These are phyloP conservation scores for Napeogenes inachia DNA, from an alignment of 2,888 invertebrate species.

Conservation along the genomic window DNA sequence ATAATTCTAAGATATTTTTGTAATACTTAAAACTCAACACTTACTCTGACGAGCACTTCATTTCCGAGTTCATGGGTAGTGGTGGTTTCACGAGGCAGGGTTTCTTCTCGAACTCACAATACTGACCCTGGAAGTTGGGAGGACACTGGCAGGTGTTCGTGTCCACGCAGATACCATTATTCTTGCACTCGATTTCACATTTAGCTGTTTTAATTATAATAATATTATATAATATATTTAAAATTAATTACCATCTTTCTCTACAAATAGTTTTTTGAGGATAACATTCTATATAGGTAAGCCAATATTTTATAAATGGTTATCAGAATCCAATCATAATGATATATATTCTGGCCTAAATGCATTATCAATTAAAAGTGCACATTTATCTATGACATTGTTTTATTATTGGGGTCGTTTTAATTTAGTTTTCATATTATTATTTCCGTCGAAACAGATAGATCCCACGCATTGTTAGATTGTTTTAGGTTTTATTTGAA, in stretches of 20 bases:
- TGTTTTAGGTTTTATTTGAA: slow-evolving; percentile 20
- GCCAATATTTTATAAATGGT: too few species aligned
- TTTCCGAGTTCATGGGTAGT: slow-evolving; percentile 80
- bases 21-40: slow-evolving; percentile 36
- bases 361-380: slow-evolving; percentile 12
- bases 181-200: slow-evolving; percentile 86
- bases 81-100: slow-evolving; percentile 83
- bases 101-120: slow-evolving; percentile 85
- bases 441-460: slow-evolving; percentile 26
- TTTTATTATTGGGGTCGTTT: slow-evolving; percentile 23
- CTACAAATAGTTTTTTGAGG: too few species aligned
- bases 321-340: too few species aligned
- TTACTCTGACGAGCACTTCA: slow-evolving; percentile 81
- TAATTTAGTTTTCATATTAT: slow-evolving; percentile 18
- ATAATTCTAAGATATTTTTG: neutral
- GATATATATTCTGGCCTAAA: neutral
- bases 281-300: too few species aligned
- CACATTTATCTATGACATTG: slow-evolving; percentile 12
- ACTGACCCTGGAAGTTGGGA: slow-evolving; percentile 82
- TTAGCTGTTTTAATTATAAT: slow-evolving; percentile 71
- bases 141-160: slow-evolving; percentile 87
- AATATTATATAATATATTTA: neutral
- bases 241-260: neutral
- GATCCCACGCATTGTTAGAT: slow-evolving; percentile 22
- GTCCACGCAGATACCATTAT: slow-evolving; percentile 87